Evolutionary conservation across 2,888 invertebrate species (phyloP).

Genomic region (Bombylius discolor): DNA sequence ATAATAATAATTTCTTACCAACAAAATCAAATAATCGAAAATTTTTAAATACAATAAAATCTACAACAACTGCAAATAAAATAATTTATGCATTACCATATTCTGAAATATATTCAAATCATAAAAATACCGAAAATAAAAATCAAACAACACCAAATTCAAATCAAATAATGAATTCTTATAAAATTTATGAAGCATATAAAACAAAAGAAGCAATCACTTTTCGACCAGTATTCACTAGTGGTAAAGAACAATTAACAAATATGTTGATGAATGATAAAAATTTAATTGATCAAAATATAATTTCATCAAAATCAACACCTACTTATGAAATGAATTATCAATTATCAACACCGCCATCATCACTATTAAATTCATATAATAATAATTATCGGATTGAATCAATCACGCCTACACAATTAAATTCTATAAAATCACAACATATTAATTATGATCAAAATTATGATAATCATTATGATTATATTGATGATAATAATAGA

Average conservation of each 20-base stretch:
- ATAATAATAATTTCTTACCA: neutral
- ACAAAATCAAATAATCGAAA: neutral
- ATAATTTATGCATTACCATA: constrained; percentile 4
- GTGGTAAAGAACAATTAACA: neutral
- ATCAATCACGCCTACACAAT: neutral
- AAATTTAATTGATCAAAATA: neutral
- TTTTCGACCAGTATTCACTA: neutral
- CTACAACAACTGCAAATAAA: neutral
- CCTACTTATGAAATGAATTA: neutral
- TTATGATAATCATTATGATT: neutral
- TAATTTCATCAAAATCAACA: neutral
- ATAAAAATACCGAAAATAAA: neutral
- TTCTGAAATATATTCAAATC: neutral
- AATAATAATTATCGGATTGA: neutral
- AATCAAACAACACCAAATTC: neutral
- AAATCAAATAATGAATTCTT: neutral
- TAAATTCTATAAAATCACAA: neutral
- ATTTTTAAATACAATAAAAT: neutral
- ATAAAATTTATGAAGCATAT: constrained; percentile 2
- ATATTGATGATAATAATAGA: neutral
- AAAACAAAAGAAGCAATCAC: neutral
- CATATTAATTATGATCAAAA: neutral
- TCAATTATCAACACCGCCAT: neutral
- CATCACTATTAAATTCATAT: neutral
- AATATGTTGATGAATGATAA: neutral